Base-by-base conservation (phyloP, 1,140 invertebrate species). In the Zaprionus camerounensis region DNA sequence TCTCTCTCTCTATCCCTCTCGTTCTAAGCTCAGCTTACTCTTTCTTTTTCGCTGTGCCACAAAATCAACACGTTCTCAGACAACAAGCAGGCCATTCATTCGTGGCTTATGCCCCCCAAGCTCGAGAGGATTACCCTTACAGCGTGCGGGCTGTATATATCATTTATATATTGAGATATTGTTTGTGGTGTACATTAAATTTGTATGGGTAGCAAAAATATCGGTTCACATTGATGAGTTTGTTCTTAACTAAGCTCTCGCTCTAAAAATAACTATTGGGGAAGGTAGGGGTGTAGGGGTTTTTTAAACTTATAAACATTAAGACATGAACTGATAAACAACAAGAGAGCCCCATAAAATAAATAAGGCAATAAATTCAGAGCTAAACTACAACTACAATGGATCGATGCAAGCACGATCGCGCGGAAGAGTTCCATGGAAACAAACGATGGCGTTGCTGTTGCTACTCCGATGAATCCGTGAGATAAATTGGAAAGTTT, bases 191-290 rank as follows among this genome's bases (percentile, higher is more conserved):
- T 28, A 56, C 24, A 31, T 15, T 26, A 22, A 56, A 63, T 62
- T 74, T 55, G 31, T 57, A 56, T 59, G 44, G 63, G 15, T 70
- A 49, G 58, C 66, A 62, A 70, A 70, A 70, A 74, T 74, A 74
- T 46, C 17, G 41, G 15, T 41, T 41, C 15, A 41, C 38, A 44
- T 44, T 31, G 28, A 9, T 44, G n/a, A 44, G 41, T 44, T 24
- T n/a, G n/a, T n/a, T n/a, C n/a, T n/a, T n/a, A n/a, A n/a, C n/a
- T n/a, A n/a, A n/a, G n/a, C n/a, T 46, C 41, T 34, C 31, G 9
- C 9, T 34, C 31, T 34, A 34, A 34, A 28, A 31, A 34, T 0
- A 34, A 11, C 31, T 11, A 34, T 34, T 34, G 2, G 9, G 31
- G 31, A 2, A 3, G 31, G 2, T 34, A 0, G 31, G 31, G 9